Conservation (phyloP, 2,888 invertebrate species). For the Chymomyza procnemis region DNA sequence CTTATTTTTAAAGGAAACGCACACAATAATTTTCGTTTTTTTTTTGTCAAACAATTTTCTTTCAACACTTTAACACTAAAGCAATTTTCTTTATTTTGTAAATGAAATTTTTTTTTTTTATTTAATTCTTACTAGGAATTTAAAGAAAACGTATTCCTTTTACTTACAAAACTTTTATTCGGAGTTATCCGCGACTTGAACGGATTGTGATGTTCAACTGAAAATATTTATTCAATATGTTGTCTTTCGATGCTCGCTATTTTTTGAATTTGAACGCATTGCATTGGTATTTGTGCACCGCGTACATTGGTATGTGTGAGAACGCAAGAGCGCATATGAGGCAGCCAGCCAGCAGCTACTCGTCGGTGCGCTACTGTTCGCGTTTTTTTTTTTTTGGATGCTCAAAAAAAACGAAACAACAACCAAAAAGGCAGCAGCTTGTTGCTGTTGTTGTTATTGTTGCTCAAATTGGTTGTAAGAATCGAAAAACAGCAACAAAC, state of each 20-base stretch:
- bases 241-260: slow-evolving; percentile 74
- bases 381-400: slow-evolving; percentile 62
- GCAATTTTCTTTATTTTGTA: slow-evolving; percentile 1
- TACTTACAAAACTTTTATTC: slow-evolving; percentile 79
- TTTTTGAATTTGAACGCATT: slow-evolving; percentile 60
- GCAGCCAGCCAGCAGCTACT: no score
- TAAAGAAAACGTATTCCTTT: slow-evolving; percentile 28
- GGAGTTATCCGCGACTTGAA: slow-evolving; percentile 80
- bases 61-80: neutral
- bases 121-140: slow-evolving; percentile 8
- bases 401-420: slow-evolving; percentile 50
- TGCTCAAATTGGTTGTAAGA: slow-evolving; percentile 22
- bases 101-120: slow-evolving; percentile 11
- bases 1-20: neutral
- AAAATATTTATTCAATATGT: slow-evolving; percentile 78
- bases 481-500: neutral
- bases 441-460: neutral
- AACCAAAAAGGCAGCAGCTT: no score
- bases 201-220: slow-evolving; percentile 80
- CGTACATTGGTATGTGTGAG: slow-evolving; percentile 34
- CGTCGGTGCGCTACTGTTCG: slow-evolving; percentile 23
- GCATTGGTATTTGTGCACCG: slow-evolving; percentile 30
- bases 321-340: slow-evolving; percentile 37
- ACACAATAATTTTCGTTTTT: neutral
- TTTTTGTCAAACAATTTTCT: neutral